A percentile compares a stretch with the other conserved stretches of the same genome.
phyloP scores from a whole-genome alignment of 2,113 vertebrate species.

The Urocitellus parryii region DNA sequence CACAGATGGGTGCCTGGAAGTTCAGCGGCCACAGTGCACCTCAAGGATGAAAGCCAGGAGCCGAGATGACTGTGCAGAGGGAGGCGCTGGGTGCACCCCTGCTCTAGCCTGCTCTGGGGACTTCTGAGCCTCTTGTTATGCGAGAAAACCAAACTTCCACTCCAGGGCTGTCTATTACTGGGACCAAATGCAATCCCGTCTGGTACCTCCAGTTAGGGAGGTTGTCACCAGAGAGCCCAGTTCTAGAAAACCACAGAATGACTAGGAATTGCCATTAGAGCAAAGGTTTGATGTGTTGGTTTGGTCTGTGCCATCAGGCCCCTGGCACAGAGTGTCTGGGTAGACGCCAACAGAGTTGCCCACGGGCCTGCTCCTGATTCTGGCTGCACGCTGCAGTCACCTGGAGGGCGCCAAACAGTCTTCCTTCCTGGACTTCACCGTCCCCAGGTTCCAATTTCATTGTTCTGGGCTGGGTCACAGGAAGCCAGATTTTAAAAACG shows the following conservation, averaged over 20 bases:
- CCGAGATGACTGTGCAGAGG: not conserved
- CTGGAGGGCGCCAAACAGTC: not conserved
- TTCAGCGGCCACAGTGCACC: not conserved
- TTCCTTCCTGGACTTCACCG: not conserved
- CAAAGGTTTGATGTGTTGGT: not conserved
- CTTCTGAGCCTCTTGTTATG: not conserved
- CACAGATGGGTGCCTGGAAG: not conserved
- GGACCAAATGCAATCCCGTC: not conserved
- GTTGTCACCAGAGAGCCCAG: not conserved
- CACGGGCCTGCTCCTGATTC: not conserved
- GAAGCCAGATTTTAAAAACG: constrained; percentile 27
- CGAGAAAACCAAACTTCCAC: not conserved
- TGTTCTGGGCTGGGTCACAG: not conserved
- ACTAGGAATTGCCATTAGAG: not conserved
- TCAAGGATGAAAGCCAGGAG: not conserved
- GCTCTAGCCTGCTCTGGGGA: not conserved
- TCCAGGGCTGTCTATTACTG: not conserved
- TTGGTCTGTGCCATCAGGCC: not conserved
- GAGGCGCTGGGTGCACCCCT: not conserved
- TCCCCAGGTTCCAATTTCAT: not conserved
- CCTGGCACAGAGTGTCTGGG: not conserved
- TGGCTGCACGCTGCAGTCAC: not conserved
- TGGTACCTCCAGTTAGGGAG: not conserved
- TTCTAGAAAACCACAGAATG: not conserved
- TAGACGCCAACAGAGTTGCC: rapidly evolving